Percentiles rank a stretch among this genome's conserved stretches.
Conservation (phyloP, 2,113 vertebrate species). For the Azemiops feae region DNA sequence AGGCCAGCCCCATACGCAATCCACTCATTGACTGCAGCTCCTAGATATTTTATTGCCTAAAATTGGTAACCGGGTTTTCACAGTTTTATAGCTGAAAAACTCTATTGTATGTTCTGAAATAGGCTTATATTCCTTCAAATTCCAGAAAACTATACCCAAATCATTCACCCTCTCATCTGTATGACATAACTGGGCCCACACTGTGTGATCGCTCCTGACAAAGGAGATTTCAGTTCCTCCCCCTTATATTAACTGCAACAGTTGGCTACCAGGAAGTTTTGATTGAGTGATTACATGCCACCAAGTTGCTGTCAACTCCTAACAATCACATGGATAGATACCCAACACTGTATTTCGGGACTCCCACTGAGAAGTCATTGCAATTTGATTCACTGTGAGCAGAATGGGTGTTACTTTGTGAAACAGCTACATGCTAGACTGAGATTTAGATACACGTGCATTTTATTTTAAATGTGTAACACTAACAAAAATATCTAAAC, state of each 20-base stretch:
- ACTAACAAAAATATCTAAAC: slow-evolving; percentile 26
- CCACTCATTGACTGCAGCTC: neutral
- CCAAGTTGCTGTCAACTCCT: neutral
- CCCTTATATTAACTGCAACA: neutral
- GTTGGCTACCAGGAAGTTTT: neutral
- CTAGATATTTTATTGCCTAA: neutral
- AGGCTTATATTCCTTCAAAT: neutral
- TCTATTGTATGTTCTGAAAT: neutral
- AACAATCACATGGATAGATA: neutral
- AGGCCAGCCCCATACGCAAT: neutral
- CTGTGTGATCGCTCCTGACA: neutral
- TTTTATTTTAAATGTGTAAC: slow-evolving; percentile 22
- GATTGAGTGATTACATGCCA: neutral
- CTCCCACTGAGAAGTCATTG: neutral
- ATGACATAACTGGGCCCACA: neutral
- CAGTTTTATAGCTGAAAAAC: neutral
- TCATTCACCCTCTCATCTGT: neutral
- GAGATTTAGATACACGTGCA: slow-evolving; percentile 4
- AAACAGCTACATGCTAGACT: neutral
- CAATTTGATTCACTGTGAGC: neutral
- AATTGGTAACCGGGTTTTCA: neutral
- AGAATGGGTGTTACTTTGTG: neutral
- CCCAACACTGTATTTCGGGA: neutral
- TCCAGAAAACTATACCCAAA: neutral
- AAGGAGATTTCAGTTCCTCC: neutral